Base-by-base conservation (phyloP, 2,797 vertebrate species). In the Pipistrellus pipistrellus region DNA sequence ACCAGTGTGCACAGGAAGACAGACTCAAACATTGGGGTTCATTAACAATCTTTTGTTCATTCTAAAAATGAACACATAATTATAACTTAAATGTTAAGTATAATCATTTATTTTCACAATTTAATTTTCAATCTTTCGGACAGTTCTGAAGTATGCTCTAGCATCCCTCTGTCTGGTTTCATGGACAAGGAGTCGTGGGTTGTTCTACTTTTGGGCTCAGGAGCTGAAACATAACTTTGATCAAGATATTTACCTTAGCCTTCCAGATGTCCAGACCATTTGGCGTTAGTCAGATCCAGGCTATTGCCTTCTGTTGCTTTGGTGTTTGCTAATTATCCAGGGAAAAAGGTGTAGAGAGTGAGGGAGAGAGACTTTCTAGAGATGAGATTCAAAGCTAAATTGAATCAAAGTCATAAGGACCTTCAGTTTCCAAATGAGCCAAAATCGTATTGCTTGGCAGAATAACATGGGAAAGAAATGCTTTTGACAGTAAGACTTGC, bases 21-120 rank as follows among this genome's bases (percentile, higher is more conserved):
- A 48, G 46, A 48, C 44, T 75, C 17, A 30, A n/a, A n/a, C 7
- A 48, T n/a, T n/a, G 27, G 72, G 4, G 44, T 75, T 75, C 72
- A 75, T 3, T n/a, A 48, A 30, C 72, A 18, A 48, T 75, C 72
- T 48, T 68, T 77, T 55, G 3, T 69, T 78, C 13, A 80, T 77
- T 89, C 48, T 53, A 46, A 90, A 76, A 59, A 82, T 55, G 32
- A 90, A 81, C 14, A 64, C 20, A 21, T 53, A 78, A 78, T 64
- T 93, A 80, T 32, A 80, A 90, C 15, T 20, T 78, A 73, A 93
- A 32, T 41, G 15, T 78, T 88, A 69, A 59, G 59, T 71, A 41
- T 68, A 20, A 64, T 64, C 23, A 91, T 76, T 88, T 80, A 69
- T 71, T 93, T 73, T 85, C 38, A 88, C 15, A 59, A 77, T 69